Percentiles rank a stretch among this genome's conserved stretches.
Conservation (phyloP, 2,797 vertebrate species). For the Pagetopsis macropterus region DNA sequence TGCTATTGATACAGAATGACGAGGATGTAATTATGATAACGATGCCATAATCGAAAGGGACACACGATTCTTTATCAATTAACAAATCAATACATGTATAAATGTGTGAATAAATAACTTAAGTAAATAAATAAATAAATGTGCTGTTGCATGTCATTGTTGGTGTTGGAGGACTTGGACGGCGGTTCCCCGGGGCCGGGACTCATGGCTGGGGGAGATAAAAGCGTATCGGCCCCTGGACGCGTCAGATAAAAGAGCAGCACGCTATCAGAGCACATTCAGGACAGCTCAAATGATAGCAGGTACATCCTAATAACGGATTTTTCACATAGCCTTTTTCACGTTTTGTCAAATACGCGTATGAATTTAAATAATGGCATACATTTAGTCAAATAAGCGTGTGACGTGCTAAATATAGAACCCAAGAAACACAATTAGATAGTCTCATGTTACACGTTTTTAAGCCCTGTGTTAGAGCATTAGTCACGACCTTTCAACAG, state of each 20-base stretch:
- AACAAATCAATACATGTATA: slow-evolving; percentile 11
- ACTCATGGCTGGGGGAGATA: slow-evolving; percentile 75
- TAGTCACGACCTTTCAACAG: slow-evolving; percentile 45
- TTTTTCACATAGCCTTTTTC: slow-evolving; percentile 12
- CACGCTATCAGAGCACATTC: slow-evolving; percentile 68
- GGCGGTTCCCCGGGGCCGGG: slow-evolving; percentile 65
- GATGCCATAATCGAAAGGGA: slow-evolving; percentile 49
- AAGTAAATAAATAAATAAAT: slow-evolving; percentile 21
- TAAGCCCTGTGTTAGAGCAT: neutral
- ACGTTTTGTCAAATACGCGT: neutral
- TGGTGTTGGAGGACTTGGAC: slow-evolving; percentile 18
- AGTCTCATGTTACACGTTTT: slow-evolving; percentile 9
- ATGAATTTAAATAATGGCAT: neutral
- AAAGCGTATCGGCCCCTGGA: slow-evolving; percentile 69
- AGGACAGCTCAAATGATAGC: slow-evolving; percentile 50
- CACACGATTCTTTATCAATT: slow-evolving; percentile 33
- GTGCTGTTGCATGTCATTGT: slow-evolving; percentile 34
- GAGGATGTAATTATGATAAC: slow-evolving; percentile 51
- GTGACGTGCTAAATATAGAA: neutral
- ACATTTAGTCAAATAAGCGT: neutral
- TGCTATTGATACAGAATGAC: slow-evolving; percentile 35
- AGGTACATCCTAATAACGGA: slow-evolving; percentile 72
- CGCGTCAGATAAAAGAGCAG: slow-evolving; percentile 75
- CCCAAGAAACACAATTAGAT: neutral
- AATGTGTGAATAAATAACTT: slow-evolving; percentile 6